These are phyloP conservation scores for Aphelenchoides avenae DNA, from an alignment of 1,140 invertebrate genomes.

Conservation along the genomic window DNA sequence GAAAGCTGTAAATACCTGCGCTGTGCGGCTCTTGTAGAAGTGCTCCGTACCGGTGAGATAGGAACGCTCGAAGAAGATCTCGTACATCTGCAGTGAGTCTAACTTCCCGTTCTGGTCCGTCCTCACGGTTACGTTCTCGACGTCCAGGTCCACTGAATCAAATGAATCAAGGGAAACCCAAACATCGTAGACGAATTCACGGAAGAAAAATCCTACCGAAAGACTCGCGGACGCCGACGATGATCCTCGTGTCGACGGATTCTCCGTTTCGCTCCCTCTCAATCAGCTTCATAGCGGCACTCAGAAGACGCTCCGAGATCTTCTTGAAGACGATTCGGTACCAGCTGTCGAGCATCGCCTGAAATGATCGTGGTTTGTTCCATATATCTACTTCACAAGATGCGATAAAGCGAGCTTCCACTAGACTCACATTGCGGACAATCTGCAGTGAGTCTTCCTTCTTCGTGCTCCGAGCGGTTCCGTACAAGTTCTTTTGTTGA, in stretches of 20 bases:
- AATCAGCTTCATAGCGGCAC: constrained; percentile 43
- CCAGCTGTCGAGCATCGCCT: constrained; percentile 37
- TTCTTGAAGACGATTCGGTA: constrained; percentile 30
- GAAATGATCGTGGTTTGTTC: constrained; percentile 2
- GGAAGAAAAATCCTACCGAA: constrained; percentile 31
- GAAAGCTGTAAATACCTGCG: constrained; percentile 19
- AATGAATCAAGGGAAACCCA: too few relatives aligned
- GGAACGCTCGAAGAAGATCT: constrained; percentile 34
- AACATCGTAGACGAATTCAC: background rate
- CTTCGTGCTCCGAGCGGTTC: constrained; percentile 9
- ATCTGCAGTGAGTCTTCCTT: constrained; percentile 14
- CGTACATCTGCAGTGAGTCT: constrained; percentile 30
- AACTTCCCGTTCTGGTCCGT: too few relatives aligned
- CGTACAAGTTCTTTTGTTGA: background rate
- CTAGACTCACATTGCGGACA: constrained; percentile 22
- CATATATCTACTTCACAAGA: background rate
- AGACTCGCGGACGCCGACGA: constrained; percentile 42
- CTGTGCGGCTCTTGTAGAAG: constrained; percentile 33
- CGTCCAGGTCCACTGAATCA: constrained; percentile 19
- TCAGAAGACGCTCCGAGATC: constrained; percentile 33
- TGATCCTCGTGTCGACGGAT: constrained; percentile 30
- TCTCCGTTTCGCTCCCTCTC: constrained; percentile 34
- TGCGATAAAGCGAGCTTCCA: background rate
- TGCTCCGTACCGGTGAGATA: constrained; percentile 29
- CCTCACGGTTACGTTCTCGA: too few relatives aligned